Percentiles rank a stretch among this genome's conserved stretches.
Conservation (phyloP, 2,113 vertebrate species). For the Microtus richardsoni region DNA sequence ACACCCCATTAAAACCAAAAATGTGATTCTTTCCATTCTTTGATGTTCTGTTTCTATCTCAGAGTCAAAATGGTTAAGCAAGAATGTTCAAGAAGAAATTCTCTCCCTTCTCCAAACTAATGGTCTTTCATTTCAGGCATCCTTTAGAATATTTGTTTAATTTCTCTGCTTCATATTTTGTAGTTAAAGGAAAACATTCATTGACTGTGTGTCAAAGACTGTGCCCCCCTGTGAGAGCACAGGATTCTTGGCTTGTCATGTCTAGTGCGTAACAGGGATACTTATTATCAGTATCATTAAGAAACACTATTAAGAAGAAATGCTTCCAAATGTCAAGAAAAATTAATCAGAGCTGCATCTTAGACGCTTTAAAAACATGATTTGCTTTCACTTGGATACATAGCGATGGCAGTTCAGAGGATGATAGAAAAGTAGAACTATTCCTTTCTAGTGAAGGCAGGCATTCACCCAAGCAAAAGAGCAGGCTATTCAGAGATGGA, state of each 20-base stretch:
- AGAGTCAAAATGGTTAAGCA: constrained; percentile 40
- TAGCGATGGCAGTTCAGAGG: constrained; percentile 67
- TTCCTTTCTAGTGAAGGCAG: constrained; percentile 33
- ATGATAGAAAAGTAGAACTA: constrained; percentile 59
- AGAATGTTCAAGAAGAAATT: constrained; percentile 45
- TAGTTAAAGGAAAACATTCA: constrained; percentile 33
- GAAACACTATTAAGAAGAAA: constrained; percentile 50
- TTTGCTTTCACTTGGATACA: constrained; percentile 52
- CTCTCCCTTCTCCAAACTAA: constrained; percentile 22
- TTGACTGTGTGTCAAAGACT: neutral
- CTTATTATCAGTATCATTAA: constrained; percentile 45
- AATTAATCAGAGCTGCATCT: constrained; percentile 67
- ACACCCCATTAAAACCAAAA: constrained; percentile 60
- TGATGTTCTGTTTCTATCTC: constrained; percentile 41
- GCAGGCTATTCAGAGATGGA: neutral
- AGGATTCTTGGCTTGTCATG: neutral
- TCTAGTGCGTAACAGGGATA: constrained; percentile 12
- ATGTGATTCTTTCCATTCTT: constrained; percentile 52
- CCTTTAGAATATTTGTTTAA: constrained; percentile 4
- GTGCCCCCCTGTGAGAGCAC: neutral
- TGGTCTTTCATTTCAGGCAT: constrained; percentile 46
- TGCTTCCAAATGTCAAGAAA: constrained; percentile 37
- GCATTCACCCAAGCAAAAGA: neutral
- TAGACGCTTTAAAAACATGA: constrained; percentile 63
- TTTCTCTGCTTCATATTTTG: constrained; percentile 51